Conservation (phyloP, 2,888 invertebrate genomes). For the Rhamnusium bicolor region DNA sequence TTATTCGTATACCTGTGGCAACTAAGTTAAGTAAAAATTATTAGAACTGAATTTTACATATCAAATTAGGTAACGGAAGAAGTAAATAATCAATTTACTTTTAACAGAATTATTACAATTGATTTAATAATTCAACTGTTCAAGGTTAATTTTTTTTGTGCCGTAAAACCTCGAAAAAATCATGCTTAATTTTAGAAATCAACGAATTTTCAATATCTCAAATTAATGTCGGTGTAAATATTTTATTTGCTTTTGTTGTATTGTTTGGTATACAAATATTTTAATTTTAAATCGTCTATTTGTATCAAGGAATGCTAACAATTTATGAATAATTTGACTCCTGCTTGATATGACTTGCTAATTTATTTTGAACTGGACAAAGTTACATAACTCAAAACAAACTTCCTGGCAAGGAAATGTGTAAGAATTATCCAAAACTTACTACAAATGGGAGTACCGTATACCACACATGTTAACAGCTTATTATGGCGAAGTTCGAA, state of each 20-base stretch:
- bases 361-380: not conserved
- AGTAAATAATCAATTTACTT: too few relatives aligned
- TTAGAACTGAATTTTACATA: too few relatives aligned
- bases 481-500: too few relatives aligned
- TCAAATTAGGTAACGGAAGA: too few relatives aligned
- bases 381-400: too few relatives aligned
- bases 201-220: constrained; percentile 5
- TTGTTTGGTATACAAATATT: constrained; percentile 6
- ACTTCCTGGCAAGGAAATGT: too few relatives aligned
- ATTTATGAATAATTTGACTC: constrained; percentile 5
- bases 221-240: not conserved
- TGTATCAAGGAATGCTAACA: constrained; percentile 4
- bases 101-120: not conserved
- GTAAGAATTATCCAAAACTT: too few relatives aligned
- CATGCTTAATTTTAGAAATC: constrained; percentile 17
- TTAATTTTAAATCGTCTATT: constrained; percentile 11
- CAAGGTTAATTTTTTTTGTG: too few relatives aligned
- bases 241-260: constrained; percentile 30
- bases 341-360: not conserved
- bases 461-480: too few relatives aligned
- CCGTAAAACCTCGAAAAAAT: constrained; percentile 19
- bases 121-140: constrained; percentile 13
- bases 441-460: too few relatives aligned
- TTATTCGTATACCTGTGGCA: too few relatives aligned
- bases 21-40: too few relatives aligned